phyloP scores from a whole-genome alignment of 1,140 invertebrate species.

The Drosophila lacteicornis region DNA sequence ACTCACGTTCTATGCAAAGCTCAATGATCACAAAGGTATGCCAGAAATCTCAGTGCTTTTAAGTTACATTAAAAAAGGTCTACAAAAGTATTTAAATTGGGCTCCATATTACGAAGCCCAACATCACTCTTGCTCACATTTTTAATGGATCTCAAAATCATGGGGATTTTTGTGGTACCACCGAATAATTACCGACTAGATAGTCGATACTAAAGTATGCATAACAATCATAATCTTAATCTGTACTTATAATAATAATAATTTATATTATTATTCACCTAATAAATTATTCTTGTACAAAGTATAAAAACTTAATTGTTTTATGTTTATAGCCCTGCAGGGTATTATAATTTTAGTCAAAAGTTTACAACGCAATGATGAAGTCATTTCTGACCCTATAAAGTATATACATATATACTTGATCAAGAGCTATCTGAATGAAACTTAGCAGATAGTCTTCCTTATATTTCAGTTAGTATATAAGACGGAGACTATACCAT shows the following conservation, averaged over 20 bases:
- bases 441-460: too few relatives aligned
- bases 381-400: too few relatives aligned
- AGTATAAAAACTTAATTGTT: neutral
- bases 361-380: too few relatives aligned
- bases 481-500: too few relatives aligned
- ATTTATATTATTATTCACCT: slow-evolving; percentile 26
- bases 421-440: too few relatives aligned
- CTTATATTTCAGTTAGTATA: too few relatives aligned
- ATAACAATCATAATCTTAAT: slow-evolving; percentile 25
- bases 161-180: neutral
- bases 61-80: neutral
- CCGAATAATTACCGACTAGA: neutral
- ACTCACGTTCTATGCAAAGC: slow-evolving; percentile 14
- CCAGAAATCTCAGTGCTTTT: neutral
- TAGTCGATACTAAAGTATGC: slow-evolving; percentile 5
- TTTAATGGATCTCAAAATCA: neutral
- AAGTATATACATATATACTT: too few relatives aligned
- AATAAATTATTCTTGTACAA: slow-evolving; percentile 49
- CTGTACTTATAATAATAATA: slow-evolving; percentile 11
- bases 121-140: neutral
- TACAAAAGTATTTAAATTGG: neutral
- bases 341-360: too few relatives aligned
- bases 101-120: neutral
- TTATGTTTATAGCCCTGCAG: neutral
- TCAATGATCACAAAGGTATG: neutral